Evolutionary conservation across 2,888 invertebrate species (phyloP), one percentile per base, ranked within the genome.

Genomic region (Loripinus fragilis): DNA sequence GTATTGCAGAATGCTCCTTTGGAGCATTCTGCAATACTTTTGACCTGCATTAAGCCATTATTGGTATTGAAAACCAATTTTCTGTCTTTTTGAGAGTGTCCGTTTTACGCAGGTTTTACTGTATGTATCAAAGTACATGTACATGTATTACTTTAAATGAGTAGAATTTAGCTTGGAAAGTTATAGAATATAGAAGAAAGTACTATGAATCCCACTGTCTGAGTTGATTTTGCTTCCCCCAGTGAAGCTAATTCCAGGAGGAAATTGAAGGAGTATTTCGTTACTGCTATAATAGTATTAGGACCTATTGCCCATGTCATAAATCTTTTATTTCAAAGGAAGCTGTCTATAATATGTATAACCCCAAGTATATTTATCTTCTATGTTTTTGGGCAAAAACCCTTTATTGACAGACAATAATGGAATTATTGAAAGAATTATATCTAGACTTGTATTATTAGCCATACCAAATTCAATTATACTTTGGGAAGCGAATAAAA

Each of bases 341-440:
- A 12, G 5, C 12, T 38, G 38, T 38, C 38, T 3, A 20, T 12
- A 12, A 17, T 52, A 52, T 25, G 15, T n/a, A 25, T 52, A 25
- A 52, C 52, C 52, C 10, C 5, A 8, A 25, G n/a, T 23, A 52
- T 15, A 52, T 52, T 2, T 25, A 52, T 52, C n/a, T 52, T 52
- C n/a, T 25, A 52, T 52, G 25, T 52, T 52, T 52, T 25, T 2
- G 52, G 5, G 25, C 23, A 15, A 52, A 52, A 52, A 52, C 23
- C 25, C 52, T n/a, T 52, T 52, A 52, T 52, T 52, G 52, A 52
- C n/a, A 52, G 23, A 52, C 5, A 52, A 52, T 52, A 52, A 52
- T 52, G 52, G 25, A 52, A 52, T 52, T 52, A 52, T 52, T 52
- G 52, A 52, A 8, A n/a, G n/a, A 52, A 52, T 52, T 52, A n/a